Conservation (phyloP, 2,888 invertebrate species). For the Orthosia gracilis region DNA sequence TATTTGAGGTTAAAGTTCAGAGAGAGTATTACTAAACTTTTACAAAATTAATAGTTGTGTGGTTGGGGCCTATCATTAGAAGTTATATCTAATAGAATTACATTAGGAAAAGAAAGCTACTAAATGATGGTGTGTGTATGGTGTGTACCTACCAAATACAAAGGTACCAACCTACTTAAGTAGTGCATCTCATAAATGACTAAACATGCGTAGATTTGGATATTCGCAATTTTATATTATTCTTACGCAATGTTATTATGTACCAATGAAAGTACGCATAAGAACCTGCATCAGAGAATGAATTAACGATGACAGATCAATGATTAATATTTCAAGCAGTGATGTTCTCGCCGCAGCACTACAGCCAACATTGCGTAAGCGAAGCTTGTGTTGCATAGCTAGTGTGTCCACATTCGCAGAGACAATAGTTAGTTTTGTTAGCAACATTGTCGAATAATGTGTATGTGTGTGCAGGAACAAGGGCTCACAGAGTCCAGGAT, state of each 20-base stretch:
- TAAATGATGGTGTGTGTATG: too few relatives aligned
- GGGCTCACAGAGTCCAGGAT: conserved; percentile 60
- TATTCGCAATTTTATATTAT: background rate
- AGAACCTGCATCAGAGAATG: background rate
- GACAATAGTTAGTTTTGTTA: background rate
- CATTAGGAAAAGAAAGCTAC: background rate
- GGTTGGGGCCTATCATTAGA: background rate
- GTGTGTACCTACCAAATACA: too few relatives aligned
- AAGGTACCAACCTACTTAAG: background rate
- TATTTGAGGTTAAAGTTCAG: background rate
- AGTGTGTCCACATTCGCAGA: conserved; percentile 9
- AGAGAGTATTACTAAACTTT: background rate
- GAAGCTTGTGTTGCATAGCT: conserved; percentile 8
- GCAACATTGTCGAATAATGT: conserved; percentile 13
- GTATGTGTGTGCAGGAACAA: conserved; percentile 52
- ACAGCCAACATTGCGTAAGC: background rate
- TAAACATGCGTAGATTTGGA: background rate
- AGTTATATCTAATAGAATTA: background rate
- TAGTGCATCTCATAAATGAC: background rate
- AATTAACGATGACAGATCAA: background rate
- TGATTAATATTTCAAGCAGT: background rate
- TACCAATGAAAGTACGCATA: background rate
- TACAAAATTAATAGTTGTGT: background rate
- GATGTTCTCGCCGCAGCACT: background rate
- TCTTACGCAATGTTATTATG: conserved; percentile 17